phyloP scores from a whole-genome alignment of 1,140 invertebrate genomes.

The Zaprionus davidi region DNA sequence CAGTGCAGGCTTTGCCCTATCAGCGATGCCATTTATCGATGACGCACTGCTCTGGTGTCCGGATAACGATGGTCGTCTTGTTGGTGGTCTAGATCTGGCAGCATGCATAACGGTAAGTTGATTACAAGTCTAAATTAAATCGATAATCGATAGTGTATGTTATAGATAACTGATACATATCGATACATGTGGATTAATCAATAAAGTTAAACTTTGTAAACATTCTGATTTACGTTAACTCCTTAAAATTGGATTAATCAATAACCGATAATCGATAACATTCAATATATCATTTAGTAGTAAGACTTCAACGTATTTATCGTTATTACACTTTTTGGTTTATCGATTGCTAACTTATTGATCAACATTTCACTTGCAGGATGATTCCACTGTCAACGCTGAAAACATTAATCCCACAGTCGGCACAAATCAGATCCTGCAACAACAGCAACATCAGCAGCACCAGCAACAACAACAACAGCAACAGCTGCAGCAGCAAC shows the following conservation, averaged over 20 bases:
- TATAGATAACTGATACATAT: no score
- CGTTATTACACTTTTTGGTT: no score
- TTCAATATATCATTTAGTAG: no score
- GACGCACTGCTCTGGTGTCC: slow-evolving; percentile 96
- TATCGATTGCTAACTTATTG: not conserved
- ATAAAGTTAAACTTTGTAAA: no score
- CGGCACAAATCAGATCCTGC: slow-evolving; percentile 77
- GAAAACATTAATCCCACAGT: slow-evolving; percentile 65
- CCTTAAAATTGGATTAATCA: not conserved
- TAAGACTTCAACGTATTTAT: no score
- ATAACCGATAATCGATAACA: not conserved
- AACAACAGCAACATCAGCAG: slow-evolving; percentile 50
- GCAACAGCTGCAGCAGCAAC: slow-evolving; percentile 16
- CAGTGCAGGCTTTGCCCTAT: slow-evolving; percentile 86
- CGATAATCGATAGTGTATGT: no score
- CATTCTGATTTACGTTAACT: no score
- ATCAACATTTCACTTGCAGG: slow-evolving; percentile 28
- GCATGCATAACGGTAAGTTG: slow-evolving; percentile 91
- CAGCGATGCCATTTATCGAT: slow-evolving; percentile 97
- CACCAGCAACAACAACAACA: slow-evolving; percentile 8
- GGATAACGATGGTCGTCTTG: slow-evolving; percentile 95
- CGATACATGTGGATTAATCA: no score
- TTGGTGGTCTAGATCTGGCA: slow-evolving; percentile 89
- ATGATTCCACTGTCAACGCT: slow-evolving; percentile 71
- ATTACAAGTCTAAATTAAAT: not conserved